Evolutionary conservation across 2,888 invertebrate species (phyloP), one percentile per base, ranked within the genome.

Genomic region (Plutella xylostella): DNA sequence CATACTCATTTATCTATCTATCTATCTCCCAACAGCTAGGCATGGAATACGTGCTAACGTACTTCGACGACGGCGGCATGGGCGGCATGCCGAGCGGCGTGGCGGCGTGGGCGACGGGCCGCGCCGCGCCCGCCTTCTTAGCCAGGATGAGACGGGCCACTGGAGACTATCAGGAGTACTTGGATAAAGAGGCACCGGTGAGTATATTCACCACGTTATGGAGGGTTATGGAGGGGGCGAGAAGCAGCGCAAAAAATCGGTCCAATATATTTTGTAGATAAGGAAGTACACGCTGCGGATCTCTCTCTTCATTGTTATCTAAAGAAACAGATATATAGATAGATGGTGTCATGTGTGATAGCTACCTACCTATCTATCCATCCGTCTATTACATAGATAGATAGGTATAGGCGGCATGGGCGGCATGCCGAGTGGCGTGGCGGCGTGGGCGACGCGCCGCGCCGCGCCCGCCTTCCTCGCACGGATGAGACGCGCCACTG

Each of bases 21-120:
- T 35, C 58, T n/a, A n/a, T n/a, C n/a, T n/a, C n/a, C n/a, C n/a
- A n/a, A 2, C 68, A 90, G 86, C 83, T 86, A 17, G 92, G 93
- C 11, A 87, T 92, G 60, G 92, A 95, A 68, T 95, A 94, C 72
- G 90, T 91, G 30, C 73, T 95, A 31, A 95, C 94, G 0, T 95
- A 95, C 72, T 95, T 90, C 71, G 95, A 95, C 66, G 92, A 94
- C 80, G 94, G 95, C 7, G 94, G 93, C 0, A 86, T 92, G 17
- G 89, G 90, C 47, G 88, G 94, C 45, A 90, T 94, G 46, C 87
- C 90, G 14, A 80, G 90, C 3, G 88, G 90, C 41, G 88, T 95
- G 57, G 92, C 94, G 0, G 84, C 90, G 7, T 95, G 94, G 93
- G 93, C 90, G 0, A 87, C 89, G 0, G 88, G 89, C 50, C 82